Conservation (phyloP, 1,140 invertebrate genomes). For the Zeugodacus cucurbitae region DNA sequence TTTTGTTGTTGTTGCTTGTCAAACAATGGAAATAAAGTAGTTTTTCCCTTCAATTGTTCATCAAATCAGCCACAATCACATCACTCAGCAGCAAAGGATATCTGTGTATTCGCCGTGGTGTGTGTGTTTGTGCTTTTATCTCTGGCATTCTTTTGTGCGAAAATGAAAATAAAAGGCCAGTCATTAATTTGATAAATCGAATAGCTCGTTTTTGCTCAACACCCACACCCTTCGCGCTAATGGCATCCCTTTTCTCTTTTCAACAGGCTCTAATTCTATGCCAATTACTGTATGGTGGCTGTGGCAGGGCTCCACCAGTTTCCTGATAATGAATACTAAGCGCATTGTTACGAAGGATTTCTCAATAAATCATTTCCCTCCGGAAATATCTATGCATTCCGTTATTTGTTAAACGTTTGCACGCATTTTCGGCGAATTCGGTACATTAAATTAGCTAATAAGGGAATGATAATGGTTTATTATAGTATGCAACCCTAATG, state of each 20-base stretch:
- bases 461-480: no score
- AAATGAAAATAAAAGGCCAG: constrained; percentile 26
- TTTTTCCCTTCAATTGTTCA: constrained; percentile 22
- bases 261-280: not conserved
- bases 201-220: not conserved
- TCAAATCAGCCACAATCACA: constrained; percentile 2
- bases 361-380: no score
- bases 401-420: no score
- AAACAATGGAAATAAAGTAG: not conserved
- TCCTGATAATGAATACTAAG: not conserved
- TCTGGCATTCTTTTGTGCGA: not conserved
- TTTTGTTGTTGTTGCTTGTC: not conserved
- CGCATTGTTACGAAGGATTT: not conserved
- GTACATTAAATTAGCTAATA: no score
- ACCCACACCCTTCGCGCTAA: not conserved
- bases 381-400: no score
- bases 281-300: not conserved
- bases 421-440: no score
- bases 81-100: not conserved
- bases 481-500: no score
- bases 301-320: not conserved
- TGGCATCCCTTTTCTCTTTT: not conserved
- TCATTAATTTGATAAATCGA: constrained; percentile 31
- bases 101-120: not conserved
- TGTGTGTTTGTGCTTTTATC: not conserved